Conservation (phyloP, 2,797 vertebrate species). For the Yasuhikotakia modesta region DNA sequence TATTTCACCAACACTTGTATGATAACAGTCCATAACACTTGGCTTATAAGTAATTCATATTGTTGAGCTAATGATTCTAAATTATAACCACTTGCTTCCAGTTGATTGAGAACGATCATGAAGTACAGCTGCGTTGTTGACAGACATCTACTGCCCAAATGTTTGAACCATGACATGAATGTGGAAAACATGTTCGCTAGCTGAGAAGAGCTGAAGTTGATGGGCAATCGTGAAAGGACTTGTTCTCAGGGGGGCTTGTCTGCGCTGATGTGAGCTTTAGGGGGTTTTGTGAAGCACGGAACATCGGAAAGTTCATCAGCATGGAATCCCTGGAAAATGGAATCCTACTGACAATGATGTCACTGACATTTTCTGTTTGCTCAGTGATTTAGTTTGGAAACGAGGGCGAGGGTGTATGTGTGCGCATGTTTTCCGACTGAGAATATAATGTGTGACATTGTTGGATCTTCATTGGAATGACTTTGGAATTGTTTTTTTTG, state of each 20-base stretch:
- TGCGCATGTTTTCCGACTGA: conserved; percentile 25
- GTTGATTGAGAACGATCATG: not conserved
- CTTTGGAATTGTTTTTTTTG: not conserved
- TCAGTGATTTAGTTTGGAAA: conserved; percentile 5
- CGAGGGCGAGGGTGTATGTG: not conserved
- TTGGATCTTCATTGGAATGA: no score
- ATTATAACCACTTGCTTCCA: not conserved
- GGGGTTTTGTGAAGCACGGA: not conserved
- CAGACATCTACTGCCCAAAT: not conserved
- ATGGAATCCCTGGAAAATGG: conserved; percentile 10
- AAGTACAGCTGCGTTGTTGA: conserved; percentile 3
- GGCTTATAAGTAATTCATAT: not conserved
- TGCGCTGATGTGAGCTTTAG: not conserved
- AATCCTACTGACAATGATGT: conserved; percentile 6
- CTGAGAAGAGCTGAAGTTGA: conserved; percentile 6
- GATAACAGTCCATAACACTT: not conserved
- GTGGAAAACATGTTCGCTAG: not conserved
- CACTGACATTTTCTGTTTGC: not conserved
- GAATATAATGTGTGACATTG: not conserved
- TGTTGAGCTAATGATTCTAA: not conserved
- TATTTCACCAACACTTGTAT: conserved; percentile 3
- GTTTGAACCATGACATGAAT: conserved; percentile 16
- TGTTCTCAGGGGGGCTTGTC: conserved; percentile 22
- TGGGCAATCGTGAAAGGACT: conserved; percentile 12
- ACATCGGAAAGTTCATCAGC: conserved; percentile 10